Percentiles rank a stretch among this genome's conserved stretches.
These are phyloP conservation scores for Calameuta idolon DNA, from an alignment of 2,888 invertebrate genomes.

Conservation along the genomic window DNA sequence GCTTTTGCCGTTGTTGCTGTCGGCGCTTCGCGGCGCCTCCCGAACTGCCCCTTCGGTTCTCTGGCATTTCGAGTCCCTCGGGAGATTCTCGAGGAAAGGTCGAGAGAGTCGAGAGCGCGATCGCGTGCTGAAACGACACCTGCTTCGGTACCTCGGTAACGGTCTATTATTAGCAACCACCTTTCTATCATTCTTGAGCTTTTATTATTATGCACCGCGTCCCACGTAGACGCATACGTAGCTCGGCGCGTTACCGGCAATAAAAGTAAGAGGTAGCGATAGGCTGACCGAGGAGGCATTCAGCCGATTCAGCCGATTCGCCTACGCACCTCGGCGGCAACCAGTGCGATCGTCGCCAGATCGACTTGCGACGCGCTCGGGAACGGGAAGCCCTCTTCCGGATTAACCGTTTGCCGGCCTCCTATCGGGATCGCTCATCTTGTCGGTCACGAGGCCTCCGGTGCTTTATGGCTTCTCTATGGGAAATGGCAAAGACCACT, in stretches of 20 bases:
- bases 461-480: constrained; percentile 50
- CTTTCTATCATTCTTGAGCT: constrained; percentile 49
- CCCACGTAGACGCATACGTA: background rate
- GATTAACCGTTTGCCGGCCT: background rate
- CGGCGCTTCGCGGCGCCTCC: background rate
- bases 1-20: background rate
- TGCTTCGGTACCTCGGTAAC: constrained; percentile 22
- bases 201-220: background rate
- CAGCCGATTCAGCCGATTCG: background rate
- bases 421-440: background rate
- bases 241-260: background rate
- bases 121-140: constrained; percentile 8
- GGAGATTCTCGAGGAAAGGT: background rate
- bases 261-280: background rate
- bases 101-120: background rate
- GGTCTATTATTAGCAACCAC: constrained; percentile 51
- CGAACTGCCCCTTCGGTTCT: background rate
- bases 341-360: background rate
- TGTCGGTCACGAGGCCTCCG: background rate
- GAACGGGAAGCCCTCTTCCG: background rate
- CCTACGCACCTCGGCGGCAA: background rate
- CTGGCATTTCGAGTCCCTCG: background rate
- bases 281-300: background rate
- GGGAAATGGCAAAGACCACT: constrained; percentile 58
- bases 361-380: background rate